A percentile compares a stretch with the other conserved stretches of the same genome.
Conservation (phyloP, 2,797 vertebrate genomes). For the Eptatretus atami region DNA sequence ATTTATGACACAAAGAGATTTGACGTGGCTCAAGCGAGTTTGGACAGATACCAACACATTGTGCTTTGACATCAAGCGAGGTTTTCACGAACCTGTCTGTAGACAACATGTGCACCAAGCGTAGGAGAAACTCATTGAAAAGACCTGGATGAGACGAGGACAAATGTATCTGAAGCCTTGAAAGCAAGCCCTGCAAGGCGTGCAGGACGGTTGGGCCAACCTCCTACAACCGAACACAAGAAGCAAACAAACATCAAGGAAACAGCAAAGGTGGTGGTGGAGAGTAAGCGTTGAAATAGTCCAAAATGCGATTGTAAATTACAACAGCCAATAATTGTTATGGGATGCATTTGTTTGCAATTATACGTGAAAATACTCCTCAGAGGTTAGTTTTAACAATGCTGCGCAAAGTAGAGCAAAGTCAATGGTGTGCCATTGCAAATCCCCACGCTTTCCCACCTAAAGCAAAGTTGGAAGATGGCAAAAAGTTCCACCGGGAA, state of each 20-base stretch:
- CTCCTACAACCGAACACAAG: slow-evolving; percentile 12
- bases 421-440: too few species aligned
- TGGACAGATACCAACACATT: background rate
- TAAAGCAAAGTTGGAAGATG: too few species aligned
- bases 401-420: too few species aligned
- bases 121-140: slow-evolving; percentile 93
- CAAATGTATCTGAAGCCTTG: slow-evolving; percentile 76
- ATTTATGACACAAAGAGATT: too few species aligned
- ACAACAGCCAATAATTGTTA: too few species aligned
- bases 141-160: slow-evolving; percentile 80
- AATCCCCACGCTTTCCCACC: too few species aligned
- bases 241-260: background rate
- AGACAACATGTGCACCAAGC: slow-evolving; percentile 81
- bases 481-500: too few species aligned
- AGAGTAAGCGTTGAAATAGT: background rate
- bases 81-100: slow-evolving; percentile 42
- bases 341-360: too few species aligned
- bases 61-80: background rate
- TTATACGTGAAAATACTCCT: too few species aligned
- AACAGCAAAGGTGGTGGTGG: too few species aligned
- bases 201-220: slow-evolving; percentile 91
- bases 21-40: too few species aligned
- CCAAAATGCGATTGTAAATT: background rate
- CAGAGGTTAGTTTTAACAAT: too few species aligned
- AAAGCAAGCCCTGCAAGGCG: slow-evolving; percentile 94